Conservation (phyloP, 1,140 invertebrate species). For the Drosophila aff. region DNA sequence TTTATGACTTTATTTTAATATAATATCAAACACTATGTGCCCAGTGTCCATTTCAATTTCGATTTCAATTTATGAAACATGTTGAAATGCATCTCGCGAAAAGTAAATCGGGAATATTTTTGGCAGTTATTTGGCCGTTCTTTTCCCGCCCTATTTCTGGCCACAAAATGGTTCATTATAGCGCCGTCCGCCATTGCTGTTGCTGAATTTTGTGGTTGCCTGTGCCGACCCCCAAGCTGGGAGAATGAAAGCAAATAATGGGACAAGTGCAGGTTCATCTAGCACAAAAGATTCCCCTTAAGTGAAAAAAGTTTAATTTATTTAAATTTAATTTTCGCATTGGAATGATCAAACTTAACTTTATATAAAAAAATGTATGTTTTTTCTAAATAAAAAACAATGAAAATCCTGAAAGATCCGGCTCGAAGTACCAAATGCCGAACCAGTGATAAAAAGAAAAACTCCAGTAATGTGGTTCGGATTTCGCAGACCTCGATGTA, state of each 20-base stretch:
- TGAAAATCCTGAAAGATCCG: neutral
- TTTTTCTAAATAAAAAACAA: neutral
- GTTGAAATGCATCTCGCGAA: constrained; percentile 31
- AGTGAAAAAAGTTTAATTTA: neutral
- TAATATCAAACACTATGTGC: constrained; percentile 74
- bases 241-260: constrained; percentile 34
- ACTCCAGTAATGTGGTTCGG: too few species aligned
- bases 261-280: neutral
- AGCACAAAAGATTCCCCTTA: neutral
- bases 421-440: neutral
- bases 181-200: constrained; percentile 55
- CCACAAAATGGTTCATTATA: constrained; percentile 80
- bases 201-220: constrained; percentile 72
- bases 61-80: constrained; percentile 51
- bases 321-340: neutral
- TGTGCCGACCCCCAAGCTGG: neutral
- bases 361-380: too few species aligned
- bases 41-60: constrained; percentile 70
- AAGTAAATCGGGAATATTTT: constrained; percentile 32
- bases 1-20: constrained; percentile 78
- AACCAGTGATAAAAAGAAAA: too few species aligned
- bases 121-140: constrained; percentile 1
- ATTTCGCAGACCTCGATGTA: too few species aligned
- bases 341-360: neutral
- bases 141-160: constrained; percentile 28